Conservation (phyloP, 2,113 vertebrate species). For the Lycaon pictus region DNA sequence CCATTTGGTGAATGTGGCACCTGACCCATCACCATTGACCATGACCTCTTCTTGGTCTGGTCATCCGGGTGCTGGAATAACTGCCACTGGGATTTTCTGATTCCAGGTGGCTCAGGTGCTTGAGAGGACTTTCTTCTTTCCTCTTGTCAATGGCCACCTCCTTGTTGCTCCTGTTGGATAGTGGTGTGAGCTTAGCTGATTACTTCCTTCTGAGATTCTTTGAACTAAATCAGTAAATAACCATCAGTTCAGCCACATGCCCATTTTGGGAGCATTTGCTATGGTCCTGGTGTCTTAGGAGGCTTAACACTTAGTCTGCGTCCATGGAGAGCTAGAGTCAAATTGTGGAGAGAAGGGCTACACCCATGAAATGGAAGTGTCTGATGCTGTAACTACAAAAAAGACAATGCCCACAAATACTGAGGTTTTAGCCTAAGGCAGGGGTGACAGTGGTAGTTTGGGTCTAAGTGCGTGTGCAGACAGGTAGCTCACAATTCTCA, state of each 20-base stretch:
- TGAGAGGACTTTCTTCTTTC: not conserved
- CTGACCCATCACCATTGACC: not conserved
- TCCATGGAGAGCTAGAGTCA: not conserved
- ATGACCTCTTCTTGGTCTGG: not conserved
- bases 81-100: not conserved
- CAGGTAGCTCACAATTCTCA: not conserved
- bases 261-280: not conserved
- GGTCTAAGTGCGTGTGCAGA: not conserved
- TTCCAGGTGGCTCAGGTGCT: accelerated
- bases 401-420: not conserved
- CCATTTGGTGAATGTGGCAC: not conserved
- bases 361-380: not conserved
- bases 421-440: not conserved
- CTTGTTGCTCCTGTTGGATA: not conserved
- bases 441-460: not conserved
- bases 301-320: not conserved
- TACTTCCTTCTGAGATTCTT: not conserved
- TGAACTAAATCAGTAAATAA: not conserved
- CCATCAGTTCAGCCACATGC: not conserved
- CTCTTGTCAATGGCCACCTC: not conserved
- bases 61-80: not conserved
- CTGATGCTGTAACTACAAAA: not conserved
- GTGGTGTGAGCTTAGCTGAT: not conserved
- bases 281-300: not conserved
- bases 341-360: not conserved